Percentiles rank a stretch among this genome's conserved stretches.
Evolutionary conservation across 1,140 invertebrate species (phyloP).

Genomic region (Pseudomyrmex concolor): DNA sequence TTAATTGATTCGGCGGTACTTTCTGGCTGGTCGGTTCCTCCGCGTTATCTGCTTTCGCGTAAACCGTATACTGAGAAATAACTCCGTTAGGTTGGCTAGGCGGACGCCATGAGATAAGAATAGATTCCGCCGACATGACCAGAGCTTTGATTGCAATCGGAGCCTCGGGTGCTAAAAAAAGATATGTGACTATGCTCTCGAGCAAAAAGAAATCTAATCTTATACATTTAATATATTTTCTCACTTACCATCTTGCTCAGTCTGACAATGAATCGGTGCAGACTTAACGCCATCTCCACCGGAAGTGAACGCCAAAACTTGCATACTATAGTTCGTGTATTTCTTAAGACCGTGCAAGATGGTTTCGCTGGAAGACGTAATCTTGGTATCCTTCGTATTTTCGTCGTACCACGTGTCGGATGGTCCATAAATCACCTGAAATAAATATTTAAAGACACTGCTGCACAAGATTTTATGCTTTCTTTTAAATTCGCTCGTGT

Average conservation of each 20-base stretch:
- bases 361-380: slow-evolving; percentile 95
- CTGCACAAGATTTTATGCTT: neutral
- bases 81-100: slow-evolving; percentile 96
- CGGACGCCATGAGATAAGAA: slow-evolving; percentile 96
- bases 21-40: slow-evolving; percentile 90
- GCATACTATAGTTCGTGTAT: slow-evolving; percentile 98
- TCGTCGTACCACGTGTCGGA: slow-evolving; percentile 97
- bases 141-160: slow-evolving; percentile 96
- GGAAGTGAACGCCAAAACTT: slow-evolving; percentile 96
- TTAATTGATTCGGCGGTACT: slow-evolving; percentile 86
- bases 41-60: slow-evolving; percentile 91
- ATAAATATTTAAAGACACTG: slow-evolving; percentile 33
- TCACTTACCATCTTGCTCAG: slow-evolving; percentile 95
- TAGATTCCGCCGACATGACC: slow-evolving; percentile 95
- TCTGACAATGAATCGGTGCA: slow-evolving; percentile 95
- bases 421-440: slow-evolving; percentile 94
- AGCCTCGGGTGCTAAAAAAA: slow-evolving; percentile 92
- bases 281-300: slow-evolving; percentile 98
- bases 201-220: neutral
- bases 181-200: slow-evolving; percentile 9
- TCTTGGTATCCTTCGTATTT: slow-evolving; percentile 95
- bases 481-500: neutral
- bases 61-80: slow-evolving; percentile 96
- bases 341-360: slow-evolving; percentile 96
- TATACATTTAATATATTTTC: neutral